phyloP scores from a whole-genome alignment of 2,888 invertebrate species.

The Epirrita christyi region DNA sequence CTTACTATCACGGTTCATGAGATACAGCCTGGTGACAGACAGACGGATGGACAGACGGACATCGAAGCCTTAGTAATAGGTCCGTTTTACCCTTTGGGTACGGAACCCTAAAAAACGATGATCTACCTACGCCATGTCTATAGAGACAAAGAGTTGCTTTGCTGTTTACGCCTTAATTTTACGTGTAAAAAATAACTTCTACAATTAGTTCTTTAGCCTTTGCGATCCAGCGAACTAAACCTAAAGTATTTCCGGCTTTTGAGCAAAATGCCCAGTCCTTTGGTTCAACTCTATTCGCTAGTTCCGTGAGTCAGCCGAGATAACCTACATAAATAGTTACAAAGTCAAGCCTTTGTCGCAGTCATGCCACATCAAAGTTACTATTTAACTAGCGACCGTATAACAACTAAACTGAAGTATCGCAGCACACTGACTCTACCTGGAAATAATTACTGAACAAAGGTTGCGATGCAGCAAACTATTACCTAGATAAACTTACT shows the following conservation, averaged over 20 bases:
- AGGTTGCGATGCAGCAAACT: background rate
- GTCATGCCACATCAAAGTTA: conserved; percentile 36
- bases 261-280: background rate
- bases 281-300: background rate
- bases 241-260: background rate
- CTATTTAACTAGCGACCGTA: conserved; percentile 27
- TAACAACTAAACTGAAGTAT: conserved; percentile 10
- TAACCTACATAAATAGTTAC: conserved; percentile 32
- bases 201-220: background rate
- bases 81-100: too few species aligned
- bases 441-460: conserved; percentile 6
- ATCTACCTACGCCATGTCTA: too few species aligned
- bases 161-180: background rate
- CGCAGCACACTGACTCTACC: background rate
- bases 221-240: background rate
- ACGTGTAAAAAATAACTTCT: background rate
- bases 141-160: too few species aligned
- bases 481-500: background rate
- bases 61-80: too few species aligned
- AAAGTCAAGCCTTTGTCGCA: conserved; percentile 38
- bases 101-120: too few species aligned
- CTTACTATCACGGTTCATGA: too few species aligned
- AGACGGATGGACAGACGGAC: too few species aligned
- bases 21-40: too few species aligned
- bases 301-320: conserved; percentile 18